A percentile compares a stretch with the other conserved stretches of the same genome.
phyloP scores from a whole-genome alignment of 2,113 vertebrate species.

The Sisor rabdophorus region DNA sequence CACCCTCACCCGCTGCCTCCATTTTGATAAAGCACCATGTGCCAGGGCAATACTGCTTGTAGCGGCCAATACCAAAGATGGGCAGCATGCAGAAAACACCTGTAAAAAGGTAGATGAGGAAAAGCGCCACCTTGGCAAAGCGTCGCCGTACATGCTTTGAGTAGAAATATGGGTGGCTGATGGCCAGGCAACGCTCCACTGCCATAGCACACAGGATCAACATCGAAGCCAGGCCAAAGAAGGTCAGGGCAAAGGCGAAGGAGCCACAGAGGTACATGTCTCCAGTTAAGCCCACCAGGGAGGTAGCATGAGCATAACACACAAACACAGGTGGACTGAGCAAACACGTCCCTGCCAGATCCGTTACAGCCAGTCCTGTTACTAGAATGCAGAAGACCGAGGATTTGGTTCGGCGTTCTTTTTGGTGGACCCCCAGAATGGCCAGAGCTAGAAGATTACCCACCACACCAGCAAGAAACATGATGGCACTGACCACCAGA shows the following conservation, averaged over 20 bases:
- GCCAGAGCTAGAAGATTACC: conserved; percentile 82
- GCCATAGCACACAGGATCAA: conserved; percentile 84
- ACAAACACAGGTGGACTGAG: conserved; percentile 83
- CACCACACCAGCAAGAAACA: conserved; percentile 78
- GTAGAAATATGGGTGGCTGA: conserved; percentile 85
- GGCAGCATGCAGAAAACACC: conserved; percentile 77
- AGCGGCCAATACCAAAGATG: conserved; percentile 70
- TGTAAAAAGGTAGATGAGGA: conserved; percentile 73
- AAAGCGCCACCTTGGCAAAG: conserved; percentile 71
- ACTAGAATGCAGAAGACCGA: conserved; percentile 84
- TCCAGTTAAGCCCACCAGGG: conserved; percentile 68
- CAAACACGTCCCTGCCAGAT: conserved; percentile 83
- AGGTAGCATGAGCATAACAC: conserved; percentile 72
- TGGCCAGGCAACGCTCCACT: conserved; percentile 84
- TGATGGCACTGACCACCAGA: conserved; percentile 70
- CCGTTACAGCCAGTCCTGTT: conserved; percentile 79
- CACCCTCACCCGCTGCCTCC: conserved; percentile 55
- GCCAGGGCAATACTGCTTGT: conserved; percentile 83
- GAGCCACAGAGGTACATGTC: conserved; percentile 65
- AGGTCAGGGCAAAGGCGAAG: conserved; percentile 82
- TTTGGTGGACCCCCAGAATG: conserved; percentile 76
- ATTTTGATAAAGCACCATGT: conserved; percentile 88
- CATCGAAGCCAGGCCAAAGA: conserved; percentile 82
- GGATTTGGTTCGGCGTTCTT: conserved; percentile 68
- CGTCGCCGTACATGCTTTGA: conserved; percentile 68